Conservation (phyloP, 1,140 invertebrate genomes). For the Meloidogyne exigua region DNA sequence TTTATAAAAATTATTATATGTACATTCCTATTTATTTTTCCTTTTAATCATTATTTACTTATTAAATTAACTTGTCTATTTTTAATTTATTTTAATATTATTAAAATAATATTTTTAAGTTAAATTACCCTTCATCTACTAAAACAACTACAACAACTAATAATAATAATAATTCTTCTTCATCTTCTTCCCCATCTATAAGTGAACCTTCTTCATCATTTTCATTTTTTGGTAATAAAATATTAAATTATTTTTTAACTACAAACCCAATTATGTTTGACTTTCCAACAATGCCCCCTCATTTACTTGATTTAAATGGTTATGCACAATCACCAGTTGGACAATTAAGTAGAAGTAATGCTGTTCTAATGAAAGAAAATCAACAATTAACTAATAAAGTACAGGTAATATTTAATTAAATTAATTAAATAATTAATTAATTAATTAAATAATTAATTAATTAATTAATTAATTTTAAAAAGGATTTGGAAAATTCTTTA, state of each 20-base stretch:
- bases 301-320: neutral
- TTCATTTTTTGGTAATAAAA: neutral
- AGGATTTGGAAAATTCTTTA: constrained; percentile 34
- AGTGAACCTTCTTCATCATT: neutral
- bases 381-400: constrained; percentile 29
- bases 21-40: too few relatives aligned
- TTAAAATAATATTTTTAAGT: neutral
- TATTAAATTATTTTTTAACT: constrained; percentile 3
- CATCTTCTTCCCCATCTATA: too few relatives aligned
- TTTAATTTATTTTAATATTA: too few relatives aligned
- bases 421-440: too few relatives aligned
- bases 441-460: too few relatives aligned
- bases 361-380: constrained; percentile 39
- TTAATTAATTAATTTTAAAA: too few relatives aligned
- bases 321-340: constrained; percentile 25
- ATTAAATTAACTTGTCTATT: too few relatives aligned
- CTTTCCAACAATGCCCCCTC: constrained; percentile 8
- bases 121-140: neutral
- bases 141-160: neutral
- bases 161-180: neutral
- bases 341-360: constrained; percentile 34
- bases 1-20: too few relatives aligned
- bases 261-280: constrained; percentile 20
- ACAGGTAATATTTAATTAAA: constrained; percentile 13
- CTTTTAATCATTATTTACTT: too few relatives aligned